These are phyloP conservation scores for Philonicus albiceps DNA, from an alignment of 2,888 invertebrate genomes.

Conservation along the genomic window DNA sequence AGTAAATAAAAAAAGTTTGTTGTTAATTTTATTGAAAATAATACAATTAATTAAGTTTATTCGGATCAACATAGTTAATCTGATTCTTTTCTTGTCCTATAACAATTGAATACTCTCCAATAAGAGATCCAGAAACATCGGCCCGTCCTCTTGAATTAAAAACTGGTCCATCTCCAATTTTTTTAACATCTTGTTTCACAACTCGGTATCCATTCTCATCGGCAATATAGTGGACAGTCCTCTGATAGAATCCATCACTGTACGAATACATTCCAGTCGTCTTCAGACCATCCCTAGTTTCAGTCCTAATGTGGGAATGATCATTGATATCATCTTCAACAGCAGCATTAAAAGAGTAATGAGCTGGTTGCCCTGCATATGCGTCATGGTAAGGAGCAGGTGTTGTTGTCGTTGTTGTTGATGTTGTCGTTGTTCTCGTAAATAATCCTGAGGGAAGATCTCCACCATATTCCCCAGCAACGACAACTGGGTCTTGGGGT, in stretches of 20 bases:
- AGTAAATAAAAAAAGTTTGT: neutral
- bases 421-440: neutral
- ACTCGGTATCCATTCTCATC: conserved; percentile 71
- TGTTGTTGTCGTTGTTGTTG: neutral
- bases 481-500: conserved; percentile 45
- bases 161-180: conserved; percentile 65
- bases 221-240: conserved; percentile 68
- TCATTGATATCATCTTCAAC: conserved; percentile 65
- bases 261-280: conserved; percentile 68
- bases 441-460: neutral
- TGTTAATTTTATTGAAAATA: neutral
- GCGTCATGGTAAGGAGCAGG: conserved; percentile 44
- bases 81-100: conserved; percentile 57
- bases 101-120: conserved; percentile 63
- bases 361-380: conserved; percentile 62
- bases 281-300: conserved; percentile 59
- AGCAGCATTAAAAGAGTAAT: conserved; percentile 63
- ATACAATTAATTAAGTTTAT: neutral
- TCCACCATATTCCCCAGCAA: conserved; percentile 35
- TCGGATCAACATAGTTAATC: neutral
- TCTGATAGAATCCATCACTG: conserved; percentile 68
- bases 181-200: conserved; percentile 64
- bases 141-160: conserved; percentile 64
- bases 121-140: conserved; percentile 62
- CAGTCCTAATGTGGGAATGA: conserved; percentile 59